A percentile compares a stretch with the other conserved stretches of the same genome.
Evolutionary conservation across 2,113 vertebrate species (phyloP).

Genomic region (Nothobranchius furzeri): DNA sequence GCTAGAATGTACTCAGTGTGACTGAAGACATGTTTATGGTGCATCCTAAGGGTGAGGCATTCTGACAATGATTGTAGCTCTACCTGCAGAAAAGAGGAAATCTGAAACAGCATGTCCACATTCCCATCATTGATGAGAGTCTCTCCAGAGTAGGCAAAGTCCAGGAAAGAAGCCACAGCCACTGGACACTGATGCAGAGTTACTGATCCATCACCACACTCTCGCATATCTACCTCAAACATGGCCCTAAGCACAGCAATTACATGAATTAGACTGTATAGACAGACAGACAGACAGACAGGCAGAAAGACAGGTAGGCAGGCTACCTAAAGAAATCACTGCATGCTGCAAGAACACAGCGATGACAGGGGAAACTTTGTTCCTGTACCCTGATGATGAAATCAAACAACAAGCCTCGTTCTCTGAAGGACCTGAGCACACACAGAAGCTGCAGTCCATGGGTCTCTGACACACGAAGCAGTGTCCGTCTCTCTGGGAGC

Average conservation of each 20-base stretch:
- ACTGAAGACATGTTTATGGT: too few species aligned
- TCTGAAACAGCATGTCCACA: slow-evolving; percentile 93
- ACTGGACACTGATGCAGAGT: slow-evolving; percentile 87
- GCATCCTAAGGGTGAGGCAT: too few species aligned
- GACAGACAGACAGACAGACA: slow-evolving; percentile 30
- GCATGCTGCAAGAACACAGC: slow-evolving; percentile 93
- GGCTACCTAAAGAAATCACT: slow-evolving; percentile 96
- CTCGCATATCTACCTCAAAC: slow-evolving; percentile 98
- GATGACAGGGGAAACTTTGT: slow-evolving; percentile 88
- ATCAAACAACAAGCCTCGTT: slow-evolving; percentile 89
- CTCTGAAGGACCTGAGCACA: slow-evolving; percentile 88
- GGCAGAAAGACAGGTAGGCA: slow-evolving; percentile 21
- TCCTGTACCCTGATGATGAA: slow-evolving; percentile 90
- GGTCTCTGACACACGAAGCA: slow-evolving; percentile 84
- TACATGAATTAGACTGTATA: neutral
- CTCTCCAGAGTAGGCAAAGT: slow-evolving; percentile 95
- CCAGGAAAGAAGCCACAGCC: slow-evolving; percentile 89
- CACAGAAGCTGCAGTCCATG: slow-evolving; percentile 90
- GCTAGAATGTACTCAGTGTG: too few species aligned
- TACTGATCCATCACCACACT: slow-evolving; percentile 90
- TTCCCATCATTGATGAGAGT: slow-evolving; percentile 91
- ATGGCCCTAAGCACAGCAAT: slow-evolving; percentile 81
- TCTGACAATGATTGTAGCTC: neutral
- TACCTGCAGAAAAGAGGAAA: slow-evolving; percentile 94
- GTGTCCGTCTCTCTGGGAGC: slow-evolving; percentile 77